Evolutionary conservation across 2,888 invertebrate species (phyloP), one percentile per base, ranked within the genome.

Genomic region (Noctua fimbriata): DNA sequence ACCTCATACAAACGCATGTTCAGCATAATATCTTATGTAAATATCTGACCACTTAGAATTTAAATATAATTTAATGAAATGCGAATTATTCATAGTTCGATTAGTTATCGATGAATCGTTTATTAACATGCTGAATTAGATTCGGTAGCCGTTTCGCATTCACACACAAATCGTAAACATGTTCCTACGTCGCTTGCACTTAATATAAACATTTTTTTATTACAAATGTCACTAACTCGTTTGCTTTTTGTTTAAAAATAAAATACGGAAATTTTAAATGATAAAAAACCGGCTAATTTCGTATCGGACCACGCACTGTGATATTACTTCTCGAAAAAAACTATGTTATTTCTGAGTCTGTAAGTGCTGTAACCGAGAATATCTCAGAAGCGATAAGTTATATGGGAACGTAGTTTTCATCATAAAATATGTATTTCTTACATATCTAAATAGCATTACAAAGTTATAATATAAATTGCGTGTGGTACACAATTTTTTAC

Each of bases 41-140:
- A 66, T 78, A 82, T 72, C n/a, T 32, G 6, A 77, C 28, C 3
- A 32, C 7, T 65, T 52, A 9, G 18, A 63, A 58, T 63, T 67
- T 58, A 28, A 60, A 55, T 28, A 52, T 49, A 49, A 55, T 58
- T 36, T 72, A 79, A 80, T 80, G 70, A 75, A 73, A 78, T 67
- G 24, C 70, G 63, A 74, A 86, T 74, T 71, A 88, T 88, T 84
- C 72, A 86, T 81, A 78, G 41, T 44, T 77, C 47, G 69, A 79
- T 82, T 73, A 76, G 63, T 72, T 78, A 82, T 88, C 70, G 76
- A 76, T 77, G 69, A 55, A 66, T 71, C 47, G 65, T 82, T 82
- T 77, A 81, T 72, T 72, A 78, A 73, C 52, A 75, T 84, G 74
- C 80, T 47, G 63, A 44, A 86, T 79, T 74, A 12, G 76, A 79